These are phyloP conservation scores for Cisticola juncidis DNA, from an alignment of 2,113 vertebrate genomes.

Conservation along the genomic window DNA sequence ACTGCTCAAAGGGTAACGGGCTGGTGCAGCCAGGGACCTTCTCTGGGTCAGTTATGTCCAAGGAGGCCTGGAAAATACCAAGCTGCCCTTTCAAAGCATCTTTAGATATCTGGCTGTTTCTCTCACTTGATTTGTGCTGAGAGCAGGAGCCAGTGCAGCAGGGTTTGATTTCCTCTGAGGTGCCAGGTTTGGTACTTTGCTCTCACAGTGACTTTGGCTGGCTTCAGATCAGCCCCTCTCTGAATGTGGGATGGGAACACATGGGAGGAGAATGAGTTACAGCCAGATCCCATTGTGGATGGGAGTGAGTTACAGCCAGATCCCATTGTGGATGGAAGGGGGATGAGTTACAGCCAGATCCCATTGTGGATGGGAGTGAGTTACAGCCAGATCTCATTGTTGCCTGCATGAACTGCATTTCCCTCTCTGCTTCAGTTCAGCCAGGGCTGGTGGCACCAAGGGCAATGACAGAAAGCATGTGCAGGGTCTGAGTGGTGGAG, in stretches of 20 bases:
- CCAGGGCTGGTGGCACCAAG: conserved; percentile 16
- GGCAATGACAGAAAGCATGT: background rate
- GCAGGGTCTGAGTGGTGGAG: background rate
- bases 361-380: background rate
- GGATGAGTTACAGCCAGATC: background rate
- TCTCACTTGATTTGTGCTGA: background rate
- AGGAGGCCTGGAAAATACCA: background rate
- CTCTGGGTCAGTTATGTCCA: background rate
- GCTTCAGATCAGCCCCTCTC: conserved; percentile 13
- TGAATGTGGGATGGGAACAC: background rate
- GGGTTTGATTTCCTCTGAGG: background rate
- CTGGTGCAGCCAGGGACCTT: background rate
- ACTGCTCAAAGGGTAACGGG: background rate
- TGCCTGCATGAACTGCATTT: conserved; percentile 12
- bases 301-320: background rate
- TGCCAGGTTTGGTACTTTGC: background rate
- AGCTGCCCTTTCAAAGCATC: conserved; percentile 26
- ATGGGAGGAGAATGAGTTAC: background rate
- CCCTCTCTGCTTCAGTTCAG: conserved; percentile 34
- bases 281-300: background rate
- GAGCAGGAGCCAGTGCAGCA: background rate
- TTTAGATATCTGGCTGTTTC: background rate
- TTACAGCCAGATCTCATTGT: background rate
- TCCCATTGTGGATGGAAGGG: background rate
- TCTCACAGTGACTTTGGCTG: background rate